Evolutionary conservation across 2,113 vertebrate genomes (phyloP), one percentile per base, ranked within the genome.

Genomic region (Chitala chitala): DNA sequence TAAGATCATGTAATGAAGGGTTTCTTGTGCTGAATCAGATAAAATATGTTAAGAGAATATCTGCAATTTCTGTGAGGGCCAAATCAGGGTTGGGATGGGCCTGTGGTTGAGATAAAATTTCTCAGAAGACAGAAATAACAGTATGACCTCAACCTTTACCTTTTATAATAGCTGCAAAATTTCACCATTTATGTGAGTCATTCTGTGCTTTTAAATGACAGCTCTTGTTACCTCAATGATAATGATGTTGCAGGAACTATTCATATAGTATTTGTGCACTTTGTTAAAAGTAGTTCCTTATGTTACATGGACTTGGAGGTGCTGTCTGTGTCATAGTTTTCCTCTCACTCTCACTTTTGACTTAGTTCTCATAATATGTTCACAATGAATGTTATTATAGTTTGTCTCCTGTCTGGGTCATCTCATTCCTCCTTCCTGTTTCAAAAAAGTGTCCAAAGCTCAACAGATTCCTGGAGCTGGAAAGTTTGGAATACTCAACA

Each of bases 111-210:
- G 40, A n/a, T 48, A 46, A 66, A 26, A 26, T 44, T 46, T 66
- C 20, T 46, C 64, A 36, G 17, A 6, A 44, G 38, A n/a, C 64
- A 24, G 10, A 44, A 44, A 44, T 36, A 38, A 40, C 64, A 44
- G 40, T 12, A 26, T 66, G 64, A 46, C 26, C 38, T 13, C 42
- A 6, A 68, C 40, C 46, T 20, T 12, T 15, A 29, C n/a, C 20
- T 13, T 31, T 26, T 48, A n/a, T 26, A 53, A 42, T 69, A 42
- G 22, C 68, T 29, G 22, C 26, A 50, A 29, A 31, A 24, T 42
- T 69, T 46, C 42, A 13, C 20, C 12, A 26, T 46, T 66, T 24
- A 66, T 66, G 64, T 66, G 38, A 46, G 64, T 42, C 38, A 66
- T 66, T 66, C 44, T 46, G 15, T 36, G 20, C 13, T 40, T 33